Base-by-base conservation (phyloP, 1,140 invertebrate species). In the Himalopsyche phryganea region DNA sequence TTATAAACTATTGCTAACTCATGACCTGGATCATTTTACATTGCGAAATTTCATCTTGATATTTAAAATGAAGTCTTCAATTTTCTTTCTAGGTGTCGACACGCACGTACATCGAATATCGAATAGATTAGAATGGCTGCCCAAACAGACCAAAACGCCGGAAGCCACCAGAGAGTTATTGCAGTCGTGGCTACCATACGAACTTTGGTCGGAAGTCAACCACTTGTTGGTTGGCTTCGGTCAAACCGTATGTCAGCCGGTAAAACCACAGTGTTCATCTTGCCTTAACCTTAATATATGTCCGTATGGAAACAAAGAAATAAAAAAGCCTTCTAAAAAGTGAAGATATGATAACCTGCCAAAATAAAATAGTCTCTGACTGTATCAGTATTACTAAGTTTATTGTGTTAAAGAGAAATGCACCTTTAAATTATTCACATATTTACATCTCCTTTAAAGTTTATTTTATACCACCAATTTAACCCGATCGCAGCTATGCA, bases 101-200 rank as follows among this genome's bases (percentile, higher is more conserved):
- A 96, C 92, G n/a, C 96, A 98, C 79, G 95, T 98, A 5, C 95
- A 98, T 73, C 82, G 95, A 56, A 96, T 98, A 62, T 84, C 85
- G 6, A 96, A 98, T 72, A 81, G 95, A 61, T 78, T 98, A 36
- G 82, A 84, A 11, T 98, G 94, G 94, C 82, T 90, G 0, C 80
- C 72, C 18, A 87, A 85, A 62, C 62, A 75, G 15, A 88, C 90
- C 5, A 91, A 91, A 67, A 90, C 86, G 55, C 94, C 96, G 5
- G 95, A 98, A 74, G 82, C 89, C 35, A 98, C 96, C 0, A 81
- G 92, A 56, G 82, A 82, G 60, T 82, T 81, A 7, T 71, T 99
- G n/a, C 90, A 98, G 76, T 78, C 78, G 13, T 97, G 95, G 94
- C 68, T 98, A 28, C 95, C 96, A 11, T 80, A 82, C 66, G 81